phyloP scores from a whole-genome alignment of 2,113 vertebrate species.

The Apodemus speciosus region DNA sequence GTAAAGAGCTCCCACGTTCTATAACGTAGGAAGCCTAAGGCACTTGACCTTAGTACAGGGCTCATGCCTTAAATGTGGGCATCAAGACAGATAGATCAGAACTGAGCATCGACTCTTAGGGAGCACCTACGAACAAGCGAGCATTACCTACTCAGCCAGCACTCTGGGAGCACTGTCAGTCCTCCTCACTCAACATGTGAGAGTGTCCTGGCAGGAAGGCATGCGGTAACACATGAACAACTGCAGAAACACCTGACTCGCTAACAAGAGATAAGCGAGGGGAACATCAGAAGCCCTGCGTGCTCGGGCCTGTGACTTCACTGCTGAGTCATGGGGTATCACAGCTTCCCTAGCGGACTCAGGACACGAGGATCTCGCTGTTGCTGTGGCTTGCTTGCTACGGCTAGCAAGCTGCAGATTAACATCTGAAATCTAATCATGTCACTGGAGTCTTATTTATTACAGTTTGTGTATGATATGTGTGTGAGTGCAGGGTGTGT shows the following conservation, averaged over 20 bases:
- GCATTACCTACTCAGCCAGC: background rate
- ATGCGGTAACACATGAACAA: background rate
- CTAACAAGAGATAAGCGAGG: background rate
- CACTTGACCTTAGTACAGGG: conserved; percentile 9
- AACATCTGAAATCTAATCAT: background rate
- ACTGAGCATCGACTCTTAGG: background rate
- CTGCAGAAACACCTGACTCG: conserved; percentile 3
- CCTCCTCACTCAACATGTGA: conserved; percentile 26
- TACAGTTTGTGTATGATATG: background rate
- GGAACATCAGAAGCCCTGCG: background rate
- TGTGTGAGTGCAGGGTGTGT: background rate
- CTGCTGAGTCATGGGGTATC: no score
- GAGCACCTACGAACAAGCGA: background rate
- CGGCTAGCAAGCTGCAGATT: background rate
- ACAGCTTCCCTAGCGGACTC: no score
- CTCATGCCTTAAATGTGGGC: conserved; percentile 37
- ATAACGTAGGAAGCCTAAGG: conserved; percentile 42
- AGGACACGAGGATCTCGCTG: background rate
- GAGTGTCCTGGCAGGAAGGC: background rate
- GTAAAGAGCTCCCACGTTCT: background rate
- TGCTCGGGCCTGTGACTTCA: background rate
- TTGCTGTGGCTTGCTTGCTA: background rate
- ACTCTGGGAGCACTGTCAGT: background rate
- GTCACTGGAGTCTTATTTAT: background rate
- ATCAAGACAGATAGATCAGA: conserved; percentile 3